Evolutionary conservation across 1,140 invertebrate species (phyloP).

Genomic region (Trinorchestia longiramus): DNA sequence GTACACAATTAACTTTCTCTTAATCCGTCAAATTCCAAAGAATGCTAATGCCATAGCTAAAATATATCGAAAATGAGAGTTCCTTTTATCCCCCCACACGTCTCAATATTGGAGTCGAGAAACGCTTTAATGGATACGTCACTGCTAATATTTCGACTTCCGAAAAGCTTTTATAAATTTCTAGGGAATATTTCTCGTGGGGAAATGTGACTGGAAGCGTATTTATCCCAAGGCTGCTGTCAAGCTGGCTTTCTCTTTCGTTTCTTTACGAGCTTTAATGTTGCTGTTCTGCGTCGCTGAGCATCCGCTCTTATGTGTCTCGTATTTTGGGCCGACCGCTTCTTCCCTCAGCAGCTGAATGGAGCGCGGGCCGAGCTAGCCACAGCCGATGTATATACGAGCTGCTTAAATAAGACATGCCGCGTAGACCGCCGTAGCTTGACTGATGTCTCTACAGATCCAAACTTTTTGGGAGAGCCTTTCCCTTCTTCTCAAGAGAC

Average conservation of each 20-base stretch:
- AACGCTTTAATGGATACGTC: slow-evolving; percentile 5
- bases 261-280: slow-evolving; percentile 55
- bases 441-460: not conserved
- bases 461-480: not conserved
- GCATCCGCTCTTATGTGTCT: slow-evolving; percentile 50
- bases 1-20: not conserved
- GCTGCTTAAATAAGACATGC: slow-evolving; percentile 36
- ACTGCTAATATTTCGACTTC: not conserved
- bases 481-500: not conserved
- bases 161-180: slow-evolving; percentile 25
- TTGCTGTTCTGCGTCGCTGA: slow-evolving; percentile 50
- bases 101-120: not conserved
- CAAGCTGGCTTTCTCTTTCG: slow-evolving; percentile 48
- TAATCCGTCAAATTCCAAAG: not conserved
- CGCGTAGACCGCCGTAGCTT: not conserved
- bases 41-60: not conserved
- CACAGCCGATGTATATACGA: slow-evolving; percentile 4
- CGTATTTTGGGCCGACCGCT: slow-evolving; percentile 16
- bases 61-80: not conserved
- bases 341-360: slow-evolving; percentile 28
- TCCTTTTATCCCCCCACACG: not conserved
- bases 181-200: not conserved
- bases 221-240: slow-evolving; percentile 52
- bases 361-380: not conserved
- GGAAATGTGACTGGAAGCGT: slow-evolving; percentile 46